Evolutionary conservation across 2,797 vertebrate genomes (phyloP).

Genomic region (Hyperoplus lanceolatus): DNA sequence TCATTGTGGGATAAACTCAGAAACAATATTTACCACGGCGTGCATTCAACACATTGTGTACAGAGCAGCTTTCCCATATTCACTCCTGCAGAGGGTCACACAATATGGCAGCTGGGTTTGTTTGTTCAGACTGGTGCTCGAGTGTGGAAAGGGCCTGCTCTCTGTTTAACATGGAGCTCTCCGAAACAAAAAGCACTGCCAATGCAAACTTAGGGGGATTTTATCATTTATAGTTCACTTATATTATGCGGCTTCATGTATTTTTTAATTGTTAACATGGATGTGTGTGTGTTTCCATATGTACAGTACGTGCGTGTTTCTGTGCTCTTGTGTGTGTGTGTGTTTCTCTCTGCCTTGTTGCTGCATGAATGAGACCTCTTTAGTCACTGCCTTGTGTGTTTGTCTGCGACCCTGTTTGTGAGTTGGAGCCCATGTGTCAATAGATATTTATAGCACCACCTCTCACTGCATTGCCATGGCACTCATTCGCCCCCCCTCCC

Average conservation of each 20-base stretch:
- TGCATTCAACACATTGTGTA: constrained; percentile 49
- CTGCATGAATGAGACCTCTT: constrained; percentile 71
- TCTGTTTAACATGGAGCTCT: constrained; percentile 44
- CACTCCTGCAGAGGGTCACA: constrained; percentile 55
- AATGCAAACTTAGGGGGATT: constrained; percentile 41
- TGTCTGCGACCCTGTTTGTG: constrained; percentile 81
- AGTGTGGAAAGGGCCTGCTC: constrained; percentile 48
- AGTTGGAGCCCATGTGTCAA: constrained; percentile 85
- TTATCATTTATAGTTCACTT: constrained; percentile 16
- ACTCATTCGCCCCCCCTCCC: constrained; percentile 80
- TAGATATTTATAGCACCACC: constrained; percentile 86
- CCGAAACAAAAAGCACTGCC: constrained; percentile 42
- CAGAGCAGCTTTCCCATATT: constrained; percentile 60
- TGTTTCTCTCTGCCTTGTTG: constrained; percentile 41
- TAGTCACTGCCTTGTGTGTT: constrained; percentile 64
- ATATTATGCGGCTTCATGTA: neutral
- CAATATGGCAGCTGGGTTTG: constrained; percentile 66
- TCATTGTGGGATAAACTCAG: constrained; percentile 39
- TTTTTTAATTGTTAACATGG: constrained; percentile 19
- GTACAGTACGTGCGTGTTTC: neutral
- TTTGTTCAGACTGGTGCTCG: constrained; percentile 57
- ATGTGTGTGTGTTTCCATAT: neutral
- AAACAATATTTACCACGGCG: constrained; percentile 53
- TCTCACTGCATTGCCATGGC: constrained; percentile 88
- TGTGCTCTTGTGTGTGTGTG: constrained; percentile 22